Evolutionary conservation across 2,888 invertebrate species (phyloP).

Genomic region (Xanthia togata): DNA sequence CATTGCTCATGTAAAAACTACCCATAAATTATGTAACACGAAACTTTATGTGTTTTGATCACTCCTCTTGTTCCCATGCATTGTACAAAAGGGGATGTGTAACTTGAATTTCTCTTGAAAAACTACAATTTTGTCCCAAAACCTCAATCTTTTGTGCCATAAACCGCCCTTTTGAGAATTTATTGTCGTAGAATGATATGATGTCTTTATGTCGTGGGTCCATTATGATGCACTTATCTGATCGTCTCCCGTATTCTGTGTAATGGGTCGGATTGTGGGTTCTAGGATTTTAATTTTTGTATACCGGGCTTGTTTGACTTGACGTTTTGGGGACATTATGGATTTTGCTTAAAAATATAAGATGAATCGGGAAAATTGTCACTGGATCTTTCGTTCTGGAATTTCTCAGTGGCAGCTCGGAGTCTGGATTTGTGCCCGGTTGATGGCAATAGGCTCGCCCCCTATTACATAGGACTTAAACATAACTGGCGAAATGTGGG

Average conservation of each 20-base stretch:
- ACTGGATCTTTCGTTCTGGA: no score
- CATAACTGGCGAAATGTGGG: no score
- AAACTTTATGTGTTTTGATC: conserved; percentile 85
- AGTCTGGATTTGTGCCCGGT: no score
- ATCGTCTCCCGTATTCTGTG: conserved; percentile 84
- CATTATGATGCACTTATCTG: conserved; percentile 89
- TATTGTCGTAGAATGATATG: conserved; percentile 89
- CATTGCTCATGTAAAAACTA: conserved; percentile 71
- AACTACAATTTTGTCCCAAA: conserved; percentile 80
- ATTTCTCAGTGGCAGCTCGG: no score
- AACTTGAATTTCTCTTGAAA: conserved; percentile 80
- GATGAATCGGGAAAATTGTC: no score
- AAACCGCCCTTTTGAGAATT: conserved; percentile 88
- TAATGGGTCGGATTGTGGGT: conserved; percentile 78
- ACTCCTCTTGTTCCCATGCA: conserved; percentile 87
- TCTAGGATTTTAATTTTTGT: conserved; percentile 72
- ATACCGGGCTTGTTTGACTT: conserved; percentile 34
- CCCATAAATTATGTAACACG: conserved; percentile 76
- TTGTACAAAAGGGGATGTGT: conserved; percentile 82
- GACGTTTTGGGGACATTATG: conserved; percentile 30
- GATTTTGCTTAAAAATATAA: neutral
- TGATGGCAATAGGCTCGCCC: no score
- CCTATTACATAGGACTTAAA: no score
- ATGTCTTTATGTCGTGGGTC: conserved; percentile 88
- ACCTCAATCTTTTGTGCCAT: conserved; percentile 86